Percentiles rank a stretch among this genome's conserved stretches.
Conservation (phyloP, 2,797 vertebrate species). For the Myotis myotis region DNA sequence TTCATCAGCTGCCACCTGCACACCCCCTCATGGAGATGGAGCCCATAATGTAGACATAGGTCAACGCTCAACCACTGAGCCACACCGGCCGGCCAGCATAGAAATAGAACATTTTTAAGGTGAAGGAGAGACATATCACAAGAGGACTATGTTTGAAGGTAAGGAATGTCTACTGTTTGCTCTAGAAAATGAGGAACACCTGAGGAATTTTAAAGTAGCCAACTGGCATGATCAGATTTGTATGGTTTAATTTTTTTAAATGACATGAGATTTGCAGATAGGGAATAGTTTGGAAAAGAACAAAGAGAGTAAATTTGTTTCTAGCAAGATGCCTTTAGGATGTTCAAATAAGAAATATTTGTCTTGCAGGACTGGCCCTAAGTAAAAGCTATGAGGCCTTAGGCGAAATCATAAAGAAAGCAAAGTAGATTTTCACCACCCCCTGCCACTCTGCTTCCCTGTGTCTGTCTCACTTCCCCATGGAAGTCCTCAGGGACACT, state of each 20-base stretch:
- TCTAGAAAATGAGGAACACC: neutral
- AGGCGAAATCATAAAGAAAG: neutral
- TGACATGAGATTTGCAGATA: neutral
- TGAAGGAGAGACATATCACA: neutral
- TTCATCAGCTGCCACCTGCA: too few species aligned
- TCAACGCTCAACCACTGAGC: too few species aligned
- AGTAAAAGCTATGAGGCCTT: neutral
- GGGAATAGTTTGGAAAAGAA: neutral
- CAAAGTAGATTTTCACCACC: neutral
- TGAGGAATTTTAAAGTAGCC: neutral
- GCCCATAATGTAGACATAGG: too few species aligned
- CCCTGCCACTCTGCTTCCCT: neutral
- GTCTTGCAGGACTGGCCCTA: neutral
- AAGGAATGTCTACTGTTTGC: neutral
- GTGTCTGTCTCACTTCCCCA: neutral
- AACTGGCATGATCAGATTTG: neutral
- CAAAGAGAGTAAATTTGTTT: neutral
- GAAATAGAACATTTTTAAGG: neutral
- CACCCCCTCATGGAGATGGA: too few species aligned
- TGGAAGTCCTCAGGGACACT: neutral
- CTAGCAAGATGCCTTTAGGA: neutral
- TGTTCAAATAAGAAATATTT: neutral
- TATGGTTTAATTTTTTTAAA: neutral
- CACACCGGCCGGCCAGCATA: too few species aligned
- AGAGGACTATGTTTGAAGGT: neutral